Percentiles rank a stretch among this genome's conserved stretches.
These are phyloP conservation scores for Aculops lycopersici DNA, from an alignment of 1,140 invertebrate genomes.

Conservation along the genomic window DNA sequence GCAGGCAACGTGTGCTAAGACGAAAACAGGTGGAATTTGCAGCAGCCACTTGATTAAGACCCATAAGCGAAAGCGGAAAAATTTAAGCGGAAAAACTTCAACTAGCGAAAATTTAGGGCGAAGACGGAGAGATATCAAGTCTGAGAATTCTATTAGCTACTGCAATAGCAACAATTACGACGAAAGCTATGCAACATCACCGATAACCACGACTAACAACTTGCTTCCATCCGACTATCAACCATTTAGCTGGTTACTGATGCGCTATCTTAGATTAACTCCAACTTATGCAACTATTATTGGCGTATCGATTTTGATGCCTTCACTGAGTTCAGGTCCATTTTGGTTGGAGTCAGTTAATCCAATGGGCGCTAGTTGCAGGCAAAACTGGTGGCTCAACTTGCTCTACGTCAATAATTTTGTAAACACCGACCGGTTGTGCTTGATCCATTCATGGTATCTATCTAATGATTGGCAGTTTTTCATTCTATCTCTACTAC, in stretches of 20 bases:
- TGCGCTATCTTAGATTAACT: slow-evolving; percentile 9
- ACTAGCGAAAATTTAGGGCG: too few relatives aligned
- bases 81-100: too few relatives aligned
- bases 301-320: slow-evolving; percentile 4
- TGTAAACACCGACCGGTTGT: slow-evolving; percentile 10
- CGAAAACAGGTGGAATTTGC: too few relatives aligned
- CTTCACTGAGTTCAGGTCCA: slow-evolving; percentile 7
- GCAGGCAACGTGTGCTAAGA: too few relatives aligned
- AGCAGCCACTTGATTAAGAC: too few relatives aligned
- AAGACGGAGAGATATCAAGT: too few relatives aligned
- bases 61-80: too few relatives aligned
- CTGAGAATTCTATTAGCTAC: too few relatives aligned
- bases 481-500: slow-evolving; percentile 13
- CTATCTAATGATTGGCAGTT: slow-evolving; percentile 16
- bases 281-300: slow-evolving; percentile 8
- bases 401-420: slow-evolving; percentile 10
- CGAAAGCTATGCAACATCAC: too few relatives aligned
- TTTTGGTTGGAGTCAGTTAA: slow-evolving; percentile 8
- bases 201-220: too few relatives aligned
- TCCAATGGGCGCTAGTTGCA: slow-evolving; percentile 9
- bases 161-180: too few relatives aligned
- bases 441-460: slow-evolving; percentile 15
- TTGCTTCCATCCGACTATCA: too few relatives aligned
- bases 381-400: slow-evolving; percentile 12
- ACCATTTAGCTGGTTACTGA: not conserved